Conservation (phyloP, 64 coral and sea anemone species). For the Dendrophyllia cribrosa region DNA sequence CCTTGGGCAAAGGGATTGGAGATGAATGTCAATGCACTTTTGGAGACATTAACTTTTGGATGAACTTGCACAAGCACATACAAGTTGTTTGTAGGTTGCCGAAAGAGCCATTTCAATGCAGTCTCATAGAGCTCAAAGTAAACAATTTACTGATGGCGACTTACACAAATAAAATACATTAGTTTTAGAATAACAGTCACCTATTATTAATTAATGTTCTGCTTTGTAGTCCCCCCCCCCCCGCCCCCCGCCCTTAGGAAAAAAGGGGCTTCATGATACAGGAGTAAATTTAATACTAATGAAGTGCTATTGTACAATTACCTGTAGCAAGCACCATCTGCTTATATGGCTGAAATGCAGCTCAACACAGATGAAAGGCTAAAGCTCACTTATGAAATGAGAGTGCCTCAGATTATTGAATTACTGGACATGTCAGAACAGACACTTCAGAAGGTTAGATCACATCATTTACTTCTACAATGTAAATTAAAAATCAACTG, state of each 20-base stretch:
- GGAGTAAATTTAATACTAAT: neutral
- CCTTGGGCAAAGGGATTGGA: no score
- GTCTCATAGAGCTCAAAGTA: no score
- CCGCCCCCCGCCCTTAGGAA: neutral
- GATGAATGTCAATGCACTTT: no score
- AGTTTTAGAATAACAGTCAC: no score
- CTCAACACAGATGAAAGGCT: slow-evolving; percentile 93
- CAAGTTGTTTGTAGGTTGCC: no score
- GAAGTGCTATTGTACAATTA: neutral
- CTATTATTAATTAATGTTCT: no score
- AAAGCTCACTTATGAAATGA: slow-evolving; percentile 95
- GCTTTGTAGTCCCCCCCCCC: no score
- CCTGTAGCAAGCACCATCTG: slow-evolving; percentile 96
- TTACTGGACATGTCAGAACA: slow-evolving; percentile 99
- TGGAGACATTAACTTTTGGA: no score
- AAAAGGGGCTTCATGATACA: neutral
- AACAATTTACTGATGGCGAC: no score
- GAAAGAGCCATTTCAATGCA: no score
- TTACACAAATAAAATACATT: no score
- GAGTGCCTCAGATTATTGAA: slow-evolving; percentile 97
- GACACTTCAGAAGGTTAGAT: slow-evolving; percentile 90
- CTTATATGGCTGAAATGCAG: slow-evolving; percentile 99
- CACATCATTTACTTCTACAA: neutral
- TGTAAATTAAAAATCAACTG: neutral
- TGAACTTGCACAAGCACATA: no score